Evolutionary conservation across 2,113 vertebrate genomes (phyloP), one percentile per base, ranked within the genome.

Genomic region (Silurus glanis): DNA sequence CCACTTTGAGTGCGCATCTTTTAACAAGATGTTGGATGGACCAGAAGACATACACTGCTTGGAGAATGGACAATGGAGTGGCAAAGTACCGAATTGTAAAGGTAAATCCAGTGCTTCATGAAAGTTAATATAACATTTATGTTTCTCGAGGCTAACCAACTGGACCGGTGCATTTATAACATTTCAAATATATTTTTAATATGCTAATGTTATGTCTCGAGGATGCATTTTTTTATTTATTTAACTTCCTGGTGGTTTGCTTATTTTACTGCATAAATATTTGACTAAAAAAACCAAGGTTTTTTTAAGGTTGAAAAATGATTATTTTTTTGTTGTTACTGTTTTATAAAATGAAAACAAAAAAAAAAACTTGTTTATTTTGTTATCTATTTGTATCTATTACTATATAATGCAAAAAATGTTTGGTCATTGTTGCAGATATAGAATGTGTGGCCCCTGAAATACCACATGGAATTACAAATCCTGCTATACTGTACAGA

Each of bases 1-100:
- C 69, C 86, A 72, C 64, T 95, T 95, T 61, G 88, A 90, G 51
- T 95, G 94, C 90, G 88, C 47, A 8, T 83, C 28, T 5, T 62
- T 0, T 6, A 0, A 0, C 16, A 0, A 91, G 9, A 51, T 90
- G 9, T 28, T 94, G 7, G 0, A 0, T 0, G 93, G 92, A 4
- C 0, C 12, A 17, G 0, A 6, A 9, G 88, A 92, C 79, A 88
- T 94, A 23, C 61, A 85, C 17, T 95, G 94, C 75, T 58, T 89
- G 21, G 90, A 93, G 21, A 67, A 23, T 0, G 93, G 92, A 61
- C 3, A 74, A 0, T 94, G 94, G 94, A 93, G 62, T 47, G 53
- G 0, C 0, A 0, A 0, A 0, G 1, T 25, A 79, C 93, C 94
- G 23, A 87, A 0, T 17, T 95, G 94, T 16, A 19, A 37, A 85